These are phyloP conservation scores for Accipiter cooperii DNA, from an alignment of 2,113 vertebrate genomes.

Conservation along the genomic window DNA sequence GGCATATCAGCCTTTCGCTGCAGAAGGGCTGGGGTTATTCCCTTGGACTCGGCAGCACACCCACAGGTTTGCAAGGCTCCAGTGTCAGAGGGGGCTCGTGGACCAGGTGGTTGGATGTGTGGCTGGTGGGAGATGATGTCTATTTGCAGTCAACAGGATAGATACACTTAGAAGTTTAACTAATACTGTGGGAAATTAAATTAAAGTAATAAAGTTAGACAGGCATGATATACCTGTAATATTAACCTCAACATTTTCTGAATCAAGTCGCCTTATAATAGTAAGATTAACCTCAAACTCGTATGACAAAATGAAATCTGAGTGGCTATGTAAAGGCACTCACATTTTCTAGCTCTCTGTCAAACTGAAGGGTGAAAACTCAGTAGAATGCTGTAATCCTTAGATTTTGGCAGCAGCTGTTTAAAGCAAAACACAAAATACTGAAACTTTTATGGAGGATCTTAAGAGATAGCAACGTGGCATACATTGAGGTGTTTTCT, in stretches of 20 bases:
- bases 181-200: neutral
- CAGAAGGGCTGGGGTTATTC: neutral
- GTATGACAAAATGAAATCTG: neutral
- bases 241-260: neutral
- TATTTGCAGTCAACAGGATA: neutral
- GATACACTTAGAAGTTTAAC: neutral
- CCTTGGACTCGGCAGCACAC: neutral
- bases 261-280: neutral
- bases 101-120: neutral
- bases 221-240: neutral
- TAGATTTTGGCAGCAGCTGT: neutral
- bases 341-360: neutral
- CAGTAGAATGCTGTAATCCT: neutral
- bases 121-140: neutral
- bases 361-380: neutral
- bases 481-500: neutral
- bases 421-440: neutral
- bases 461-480: rapidly evolving
- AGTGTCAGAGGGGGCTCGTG: neutral
- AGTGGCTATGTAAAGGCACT: neutral
- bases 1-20: neutral
- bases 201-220: neutral
- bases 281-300: neutral
- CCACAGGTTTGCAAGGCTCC: neutral
- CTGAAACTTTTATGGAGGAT: neutral